phyloP scores from a whole-genome alignment of 1,140 invertebrate genomes.

The Berghia stephanieae region DNA sequence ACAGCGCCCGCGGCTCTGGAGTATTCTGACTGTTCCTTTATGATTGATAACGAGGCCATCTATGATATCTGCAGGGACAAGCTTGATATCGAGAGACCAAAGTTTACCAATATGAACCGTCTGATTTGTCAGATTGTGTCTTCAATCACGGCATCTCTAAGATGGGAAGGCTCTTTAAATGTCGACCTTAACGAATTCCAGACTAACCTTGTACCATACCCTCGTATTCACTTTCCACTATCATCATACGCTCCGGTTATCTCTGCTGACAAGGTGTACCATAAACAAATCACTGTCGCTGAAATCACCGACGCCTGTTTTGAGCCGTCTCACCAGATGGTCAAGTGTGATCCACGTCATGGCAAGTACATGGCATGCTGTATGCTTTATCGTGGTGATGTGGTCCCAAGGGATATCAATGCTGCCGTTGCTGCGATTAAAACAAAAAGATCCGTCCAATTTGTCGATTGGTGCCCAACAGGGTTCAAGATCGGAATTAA shows the following conservation, averaged over 20 bases:
- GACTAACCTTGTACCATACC: conserved; percentile 59
- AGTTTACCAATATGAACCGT: conserved; percentile 67
- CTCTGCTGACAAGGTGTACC: conserved; percentile 61
- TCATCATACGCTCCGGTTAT: conserved; percentile 55
- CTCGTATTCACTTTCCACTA: conserved; percentile 54
- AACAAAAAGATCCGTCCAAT: no score
- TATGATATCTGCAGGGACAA: conserved; percentile 87
- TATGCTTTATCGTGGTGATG: no score
- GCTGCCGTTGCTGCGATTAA: no score
- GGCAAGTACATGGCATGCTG: no score
- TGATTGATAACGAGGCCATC: conserved; percentile 83
- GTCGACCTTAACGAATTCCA: conserved; percentile 86
- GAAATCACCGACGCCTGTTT: conserved; percentile 81
- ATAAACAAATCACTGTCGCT: conserved; percentile 69
- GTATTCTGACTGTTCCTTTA: conserved; percentile 65
- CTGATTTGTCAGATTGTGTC: conserved; percentile 70
- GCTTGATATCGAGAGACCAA: conserved; percentile 78
- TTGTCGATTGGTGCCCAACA: no score
- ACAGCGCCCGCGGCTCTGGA: no score
- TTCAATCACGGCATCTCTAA: conserved; percentile 71
- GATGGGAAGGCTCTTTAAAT: conserved; percentile 87
- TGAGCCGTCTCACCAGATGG: no score
- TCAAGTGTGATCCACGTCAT: no score
- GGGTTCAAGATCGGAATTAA: no score
- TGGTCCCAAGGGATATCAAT: no score